These are phyloP conservation scores for Ptilonorhynchus violaceus DNA, from an alignment of 2,113 vertebrate genomes.

Conservation along the genomic window DNA sequence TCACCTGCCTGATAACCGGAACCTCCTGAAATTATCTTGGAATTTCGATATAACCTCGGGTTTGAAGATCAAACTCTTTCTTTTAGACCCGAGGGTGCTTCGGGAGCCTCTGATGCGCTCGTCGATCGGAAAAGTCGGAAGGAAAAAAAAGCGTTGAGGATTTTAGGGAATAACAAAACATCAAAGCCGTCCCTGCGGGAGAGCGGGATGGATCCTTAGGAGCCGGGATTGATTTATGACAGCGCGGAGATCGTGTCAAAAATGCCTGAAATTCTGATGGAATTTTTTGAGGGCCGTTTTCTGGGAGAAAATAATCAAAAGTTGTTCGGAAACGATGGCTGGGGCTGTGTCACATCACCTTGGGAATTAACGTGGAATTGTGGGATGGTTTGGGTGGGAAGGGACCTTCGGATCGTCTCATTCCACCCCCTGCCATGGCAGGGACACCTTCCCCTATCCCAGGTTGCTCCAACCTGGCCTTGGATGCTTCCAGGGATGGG, in stretches of 20 bases:
- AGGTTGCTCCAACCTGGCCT: background rate
- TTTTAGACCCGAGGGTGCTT: background rate
- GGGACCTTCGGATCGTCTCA: background rate
- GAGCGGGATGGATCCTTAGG: background rate
- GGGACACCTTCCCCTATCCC: background rate
- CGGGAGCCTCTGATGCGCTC: background rate
- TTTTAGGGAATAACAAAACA: background rate
- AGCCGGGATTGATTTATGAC: background rate
- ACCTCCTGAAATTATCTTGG: background rate
- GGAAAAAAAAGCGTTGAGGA: background rate
- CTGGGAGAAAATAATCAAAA: background rate
- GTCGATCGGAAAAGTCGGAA: background rate
- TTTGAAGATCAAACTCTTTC: background rate
- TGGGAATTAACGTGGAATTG: background rate
- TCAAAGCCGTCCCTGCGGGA: background rate
- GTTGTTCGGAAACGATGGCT: background rate
- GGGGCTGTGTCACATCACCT: accelerated
- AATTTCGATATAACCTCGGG: background rate
- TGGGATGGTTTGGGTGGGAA: background rate
- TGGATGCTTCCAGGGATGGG: background rate
- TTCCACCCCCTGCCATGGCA: background rate
- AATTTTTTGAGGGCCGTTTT: background rate
- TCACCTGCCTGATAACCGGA: background rate
- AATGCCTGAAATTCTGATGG: background rate
- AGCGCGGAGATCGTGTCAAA: background rate